These are phyloP conservation scores for Dasypus novemcinctus DNA, from an alignment of 2,113 vertebrate species.

Conservation along the genomic window DNA sequence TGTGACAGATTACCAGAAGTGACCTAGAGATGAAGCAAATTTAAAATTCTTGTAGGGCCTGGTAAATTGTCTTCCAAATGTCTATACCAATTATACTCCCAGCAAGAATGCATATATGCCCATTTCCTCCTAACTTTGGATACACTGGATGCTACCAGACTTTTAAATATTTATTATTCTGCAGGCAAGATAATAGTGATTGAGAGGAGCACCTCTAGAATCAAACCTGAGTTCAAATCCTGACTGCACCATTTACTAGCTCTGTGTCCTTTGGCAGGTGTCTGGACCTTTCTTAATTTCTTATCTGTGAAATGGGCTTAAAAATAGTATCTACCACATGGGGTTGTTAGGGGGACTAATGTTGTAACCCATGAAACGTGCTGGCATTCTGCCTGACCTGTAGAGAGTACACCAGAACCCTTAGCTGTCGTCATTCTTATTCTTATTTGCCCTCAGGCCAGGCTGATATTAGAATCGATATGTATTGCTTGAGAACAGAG, in stretches of 20 bases:
- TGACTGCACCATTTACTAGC: not conserved
- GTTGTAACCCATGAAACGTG: not conserved
- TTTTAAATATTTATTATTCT: not conserved
- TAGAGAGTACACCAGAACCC: not conserved
- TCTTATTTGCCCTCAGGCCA: not conserved
- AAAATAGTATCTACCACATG: not conserved
- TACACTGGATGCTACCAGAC: not conserved
- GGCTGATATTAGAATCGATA: too few relatives aligned
- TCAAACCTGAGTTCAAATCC: not conserved
- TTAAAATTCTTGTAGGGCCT: not conserved
- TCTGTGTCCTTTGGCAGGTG: not conserved
- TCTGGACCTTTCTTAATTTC: not conserved
- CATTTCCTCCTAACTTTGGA: not conserved
- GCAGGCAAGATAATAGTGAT: not conserved
- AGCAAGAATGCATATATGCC: not conserved
- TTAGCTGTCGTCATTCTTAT: not conserved
- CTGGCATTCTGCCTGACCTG: not conserved
- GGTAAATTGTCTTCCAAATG: not conserved
- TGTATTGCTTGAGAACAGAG: not conserved
- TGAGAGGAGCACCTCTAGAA: not conserved
- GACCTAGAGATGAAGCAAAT: not conserved
- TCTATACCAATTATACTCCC: not conserved
- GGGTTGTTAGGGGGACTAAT: not conserved
- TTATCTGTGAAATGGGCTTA: conserved; percentile 25
- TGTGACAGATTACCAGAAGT: not conserved